phyloP scores from a whole-genome alignment of 2,113 vertebrate genomes.

The Phoenicopterus ruber region DNA sequence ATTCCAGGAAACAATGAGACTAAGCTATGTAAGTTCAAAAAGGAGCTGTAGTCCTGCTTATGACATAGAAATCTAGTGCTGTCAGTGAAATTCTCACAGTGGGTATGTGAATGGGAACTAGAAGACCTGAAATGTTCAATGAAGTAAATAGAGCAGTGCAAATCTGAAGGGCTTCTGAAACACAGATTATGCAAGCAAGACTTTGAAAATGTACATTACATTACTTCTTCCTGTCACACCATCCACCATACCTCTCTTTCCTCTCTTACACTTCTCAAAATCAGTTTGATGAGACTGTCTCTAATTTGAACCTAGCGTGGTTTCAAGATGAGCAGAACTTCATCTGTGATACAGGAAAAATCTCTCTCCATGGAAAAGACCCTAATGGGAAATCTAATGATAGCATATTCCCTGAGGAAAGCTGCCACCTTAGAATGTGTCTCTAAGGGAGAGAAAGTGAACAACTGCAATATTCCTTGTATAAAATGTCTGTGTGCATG shows the following conservation, averaged over 20 bases:
- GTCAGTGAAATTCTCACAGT: neutral
- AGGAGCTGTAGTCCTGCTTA: neutral
- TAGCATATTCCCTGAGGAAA: neutral
- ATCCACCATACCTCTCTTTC: neutral
- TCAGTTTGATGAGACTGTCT: neutral
- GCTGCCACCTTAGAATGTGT: neutral
- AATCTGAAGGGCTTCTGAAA: neutral
- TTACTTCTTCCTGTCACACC: neutral
- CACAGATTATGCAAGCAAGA: neutral
- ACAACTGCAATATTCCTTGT: neutral
- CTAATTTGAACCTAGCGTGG: neutral
- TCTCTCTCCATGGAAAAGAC: neutral
- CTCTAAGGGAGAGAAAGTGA: neutral
- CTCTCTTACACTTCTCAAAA: neutral
- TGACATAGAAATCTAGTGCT: neutral
- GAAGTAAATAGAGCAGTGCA: neutral
- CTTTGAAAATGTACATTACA: neutral
- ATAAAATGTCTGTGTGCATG: neutral
- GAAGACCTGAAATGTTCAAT: neutral
- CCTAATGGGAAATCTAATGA: neutral
- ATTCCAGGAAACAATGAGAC: neutral
- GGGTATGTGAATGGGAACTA: neutral
- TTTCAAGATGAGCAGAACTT: neutral
- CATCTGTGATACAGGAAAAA: neutral
- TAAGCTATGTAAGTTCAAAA: neutral